These are phyloP conservation scores for Phyllotis vaccarum DNA, from an alignment of 2,797 vertebrate genomes.

Conservation along the genomic window DNA sequence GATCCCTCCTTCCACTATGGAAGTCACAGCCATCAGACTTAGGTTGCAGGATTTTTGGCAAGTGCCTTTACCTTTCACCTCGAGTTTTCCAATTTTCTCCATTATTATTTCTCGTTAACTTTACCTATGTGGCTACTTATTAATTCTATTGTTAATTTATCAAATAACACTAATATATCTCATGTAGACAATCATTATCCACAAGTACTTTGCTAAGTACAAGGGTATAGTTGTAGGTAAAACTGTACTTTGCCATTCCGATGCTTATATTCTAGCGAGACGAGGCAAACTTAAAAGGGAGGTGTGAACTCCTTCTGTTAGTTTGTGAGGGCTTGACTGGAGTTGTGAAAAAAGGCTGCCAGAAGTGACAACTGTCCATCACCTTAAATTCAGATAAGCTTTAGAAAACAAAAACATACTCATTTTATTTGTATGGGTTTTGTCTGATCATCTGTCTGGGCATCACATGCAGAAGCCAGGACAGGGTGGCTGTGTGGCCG, in stretches of 20 bases:
- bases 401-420: background rate
- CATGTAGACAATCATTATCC: background rate
- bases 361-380: background rate
- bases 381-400: background rate
- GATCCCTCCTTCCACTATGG: background rate
- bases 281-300: background rate
- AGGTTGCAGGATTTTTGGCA: background rate
- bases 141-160: background rate
- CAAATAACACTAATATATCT: background rate
- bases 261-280: background rate
- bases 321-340: background rate
- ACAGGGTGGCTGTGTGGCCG: too few relatives aligned
- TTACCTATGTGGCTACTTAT: background rate
- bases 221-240: background rate
- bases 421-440: background rate
- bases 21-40: background rate
- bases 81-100: background rate
- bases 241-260: background rate
- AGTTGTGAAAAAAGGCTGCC: background rate
- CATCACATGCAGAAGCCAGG: background rate
- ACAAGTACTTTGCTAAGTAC: background rate
- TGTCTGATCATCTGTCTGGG: background rate
- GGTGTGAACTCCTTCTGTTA: too few relatives aligned
- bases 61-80: background rate
- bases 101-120: background rate